Base-by-base conservation (phyloP, 1,140 invertebrate genomes). In the Drosophila watanabei region DNA sequence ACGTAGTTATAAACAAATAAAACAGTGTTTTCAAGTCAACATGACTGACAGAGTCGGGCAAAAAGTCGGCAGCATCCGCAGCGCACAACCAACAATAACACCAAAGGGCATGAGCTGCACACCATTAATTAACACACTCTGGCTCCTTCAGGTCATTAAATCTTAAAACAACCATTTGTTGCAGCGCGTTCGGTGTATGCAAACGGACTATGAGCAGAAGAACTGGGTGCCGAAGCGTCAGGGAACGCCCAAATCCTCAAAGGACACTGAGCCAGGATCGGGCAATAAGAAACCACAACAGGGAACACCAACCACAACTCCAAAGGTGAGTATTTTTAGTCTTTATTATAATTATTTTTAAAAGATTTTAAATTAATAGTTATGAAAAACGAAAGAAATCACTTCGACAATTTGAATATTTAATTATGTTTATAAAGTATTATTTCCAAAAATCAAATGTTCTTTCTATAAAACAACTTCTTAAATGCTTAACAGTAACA, bases 1-100 rank as follows among this genome's bases (percentile, higher is more conserved):
- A 89, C 85, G 85, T 89, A 89, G 79, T 85, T 75, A 85, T 82
- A 76, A 90, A 82, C 85, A 89, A 89, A 89, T 89, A 89, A 90
- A 90, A 82, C 85, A 90, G 81, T 89, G 81, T 77, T 89, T 71
- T 85, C 86, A 79, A 88, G 81, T 79, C 76, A 78, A 84, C 72
- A 49, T 87, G 86, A 89, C 73, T 85, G 85, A 85, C 85, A 89
- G 69, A 75, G 75, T 45, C 60, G 52, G 73, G 60, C 63, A 73
- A 59, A 45, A 64, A 71, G 65, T 70, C 68, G 59, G 52, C 75
- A 87, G 49, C 52, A 79, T 54, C 70, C 28, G 51, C 49, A 82
- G 54, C 59, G 37, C 41, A 77, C 54, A 59, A 83, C 60, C 39
- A 68, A 59, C 54, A 72, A 76, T 76, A 82, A 80, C 71, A 73